These are phyloP conservation scores for Carcharodon carcharias DNA, from an alignment of 2,797 vertebrate species.

Conservation along the genomic window DNA sequence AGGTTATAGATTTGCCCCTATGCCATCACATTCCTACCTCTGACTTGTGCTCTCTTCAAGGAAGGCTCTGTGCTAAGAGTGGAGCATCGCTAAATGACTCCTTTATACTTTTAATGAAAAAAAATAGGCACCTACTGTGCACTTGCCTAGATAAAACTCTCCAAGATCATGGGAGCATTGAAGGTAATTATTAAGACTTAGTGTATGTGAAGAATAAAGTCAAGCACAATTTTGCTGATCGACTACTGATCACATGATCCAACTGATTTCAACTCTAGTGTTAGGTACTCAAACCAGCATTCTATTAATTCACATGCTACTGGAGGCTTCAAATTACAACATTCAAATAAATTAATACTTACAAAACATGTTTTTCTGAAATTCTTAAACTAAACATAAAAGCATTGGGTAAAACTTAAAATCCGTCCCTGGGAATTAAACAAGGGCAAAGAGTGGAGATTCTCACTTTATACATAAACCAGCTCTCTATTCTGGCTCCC, in stretches of 20 bases:
- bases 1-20: neutral
- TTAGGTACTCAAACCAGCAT: slow-evolving; percentile 13
- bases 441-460: neutral
- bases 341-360: slow-evolving; percentile 42
- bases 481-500: slow-evolving; percentile 67
- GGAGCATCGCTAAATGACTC: neutral
- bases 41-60: neutral
- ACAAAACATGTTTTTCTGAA: slow-evolving; percentile 42
- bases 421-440: slow-evolving; percentile 32
- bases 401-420: slow-evolving; percentile 4
- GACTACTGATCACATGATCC: slow-evolving; percentile 4
- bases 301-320: slow-evolving; percentile 17
- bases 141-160: slow-evolving; percentile 1
- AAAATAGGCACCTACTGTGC: slow-evolving; percentile 12
- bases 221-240: slow-evolving; percentile 14
- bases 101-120: slow-evolving; percentile 1
- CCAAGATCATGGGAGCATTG: neutral
- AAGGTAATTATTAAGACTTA: neutral
- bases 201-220: slow-evolving; percentile 3
- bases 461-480: slow-evolving; percentile 75
- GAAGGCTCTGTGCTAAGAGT: neutral
- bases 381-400: slow-evolving; percentile 18
- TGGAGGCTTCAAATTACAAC: slow-evolving; percentile 38
- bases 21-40: neutral
- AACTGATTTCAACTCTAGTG: slow-evolving; percentile 8